These are phyloP conservation scores for Pandemis corylana DNA, from an alignment of 2,888 invertebrate species.

Conservation along the genomic window DNA sequence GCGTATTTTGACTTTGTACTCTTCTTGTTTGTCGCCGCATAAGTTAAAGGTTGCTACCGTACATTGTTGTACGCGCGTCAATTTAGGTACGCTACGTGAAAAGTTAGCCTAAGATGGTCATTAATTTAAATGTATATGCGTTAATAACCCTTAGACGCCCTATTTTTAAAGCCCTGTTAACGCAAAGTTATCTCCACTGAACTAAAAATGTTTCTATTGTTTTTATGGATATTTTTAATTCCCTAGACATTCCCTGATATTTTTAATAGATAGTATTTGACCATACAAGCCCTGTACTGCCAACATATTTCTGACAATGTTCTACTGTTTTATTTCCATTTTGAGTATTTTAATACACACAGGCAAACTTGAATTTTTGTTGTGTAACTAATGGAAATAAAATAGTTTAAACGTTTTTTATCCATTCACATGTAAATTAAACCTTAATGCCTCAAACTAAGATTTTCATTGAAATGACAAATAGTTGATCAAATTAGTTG, in stretches of 20 bases:
- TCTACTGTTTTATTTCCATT: slow-evolving; percentile 4
- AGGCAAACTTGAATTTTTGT: not conserved
- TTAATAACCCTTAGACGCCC: not conserved
- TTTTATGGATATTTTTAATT: slow-evolving; percentile 33
- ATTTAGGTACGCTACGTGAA: not conserved
- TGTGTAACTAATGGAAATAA: slow-evolving; percentile 15
- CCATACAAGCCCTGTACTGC: slow-evolving; percentile 12
- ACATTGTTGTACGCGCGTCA: not conserved
- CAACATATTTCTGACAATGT: slow-evolving; percentile 14
- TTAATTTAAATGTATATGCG: not conserved
- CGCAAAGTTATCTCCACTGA: slow-evolving; percentile 15
- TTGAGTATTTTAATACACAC: not conserved
- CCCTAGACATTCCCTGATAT: slow-evolving; percentile 44
- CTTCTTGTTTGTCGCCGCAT: not conserved
- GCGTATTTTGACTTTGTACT: not conserved
- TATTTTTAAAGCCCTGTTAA: slow-evolving; percentile 5
- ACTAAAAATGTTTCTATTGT: slow-evolving; percentile 19
- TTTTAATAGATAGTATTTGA: slow-evolving; percentile 31
- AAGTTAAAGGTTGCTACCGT: not conserved
- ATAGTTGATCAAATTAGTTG: slow-evolving; percentile 14
- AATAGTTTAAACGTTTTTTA: not conserved
- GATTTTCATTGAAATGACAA: slow-evolving; percentile 8
- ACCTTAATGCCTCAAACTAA: not conserved
- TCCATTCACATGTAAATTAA: slow-evolving; percentile 6
- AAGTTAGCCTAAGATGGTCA: not conserved